Conservation (phyloP, 2,888 invertebrate species). For the Schizotus pectinicornis region DNA sequence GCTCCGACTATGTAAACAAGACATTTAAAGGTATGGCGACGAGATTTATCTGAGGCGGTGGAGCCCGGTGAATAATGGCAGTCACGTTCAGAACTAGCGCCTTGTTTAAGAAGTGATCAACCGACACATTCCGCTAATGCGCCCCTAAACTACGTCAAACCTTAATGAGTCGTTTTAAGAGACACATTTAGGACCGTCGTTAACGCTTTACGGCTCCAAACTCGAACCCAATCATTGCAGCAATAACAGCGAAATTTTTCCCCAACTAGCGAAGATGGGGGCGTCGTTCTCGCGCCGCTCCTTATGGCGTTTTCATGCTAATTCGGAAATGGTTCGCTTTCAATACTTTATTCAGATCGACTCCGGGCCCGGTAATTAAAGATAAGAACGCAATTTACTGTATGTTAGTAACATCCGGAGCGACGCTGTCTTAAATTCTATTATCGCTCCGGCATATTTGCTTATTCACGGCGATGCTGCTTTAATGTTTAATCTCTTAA, state of each 20-base stretch:
- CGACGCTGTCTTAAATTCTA: constrained; percentile 4
- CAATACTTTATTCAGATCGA: constrained; percentile 18
- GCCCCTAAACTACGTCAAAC: constrained; percentile 35
- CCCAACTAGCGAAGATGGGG: not conserved
- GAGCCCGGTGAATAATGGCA: constrained; percentile 24
- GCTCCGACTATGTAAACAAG: constrained; percentile 14
- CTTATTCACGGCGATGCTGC: not conserved
- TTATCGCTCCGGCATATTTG: not conserved
- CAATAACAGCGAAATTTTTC: not conserved
- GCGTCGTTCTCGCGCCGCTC: constrained; percentile 6
- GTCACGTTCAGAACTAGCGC: constrained; percentile 29
- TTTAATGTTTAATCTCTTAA: constrained; percentile 7
- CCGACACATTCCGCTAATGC: constrained; percentile 39
- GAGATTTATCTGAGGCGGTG: constrained; percentile 18
- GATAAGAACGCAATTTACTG: constrained; percentile 17
- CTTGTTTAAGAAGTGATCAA: constrained; percentile 42
- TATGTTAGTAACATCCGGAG: not conserved
- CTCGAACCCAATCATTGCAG: not conserved
- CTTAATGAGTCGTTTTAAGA: constrained; percentile 40
- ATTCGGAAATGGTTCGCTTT: constrained; percentile 17
- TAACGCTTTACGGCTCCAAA: not conserved
- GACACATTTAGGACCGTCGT: constrained; percentile 11
- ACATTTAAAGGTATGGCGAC: constrained; percentile 13
- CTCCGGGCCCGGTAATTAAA: constrained; percentile 17
- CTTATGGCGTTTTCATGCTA: constrained; percentile 26